Conservation (phyloP, 2,113 vertebrate genomes). For the Paramormyrops kingsleyae region DNA sequence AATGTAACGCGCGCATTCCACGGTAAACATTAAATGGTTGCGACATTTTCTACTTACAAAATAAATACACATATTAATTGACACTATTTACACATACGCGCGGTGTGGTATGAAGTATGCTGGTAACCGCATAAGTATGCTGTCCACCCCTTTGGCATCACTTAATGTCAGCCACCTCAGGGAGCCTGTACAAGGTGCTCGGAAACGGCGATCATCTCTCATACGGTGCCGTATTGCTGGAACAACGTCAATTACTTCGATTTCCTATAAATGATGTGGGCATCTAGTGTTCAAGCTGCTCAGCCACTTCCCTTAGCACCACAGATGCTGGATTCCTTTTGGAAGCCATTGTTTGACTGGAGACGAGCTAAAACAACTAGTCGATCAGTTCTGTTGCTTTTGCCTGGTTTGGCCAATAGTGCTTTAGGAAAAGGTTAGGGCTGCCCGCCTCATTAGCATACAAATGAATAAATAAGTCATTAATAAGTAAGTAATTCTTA, state of each 20-base stretch:
- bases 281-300: not conserved
- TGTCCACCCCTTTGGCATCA: not conserved
- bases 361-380: not conserved
- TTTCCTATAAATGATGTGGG: not conserved
- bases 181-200: not conserved
- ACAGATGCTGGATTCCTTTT: not conserved
- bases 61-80: not conserved
- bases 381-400: not conserved
- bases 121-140: not conserved
- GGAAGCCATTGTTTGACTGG: not conserved
- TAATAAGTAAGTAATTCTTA: not conserved
- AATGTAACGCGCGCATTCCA: not conserved
- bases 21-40: not conserved
- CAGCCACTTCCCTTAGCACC: not conserved
- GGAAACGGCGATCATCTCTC: not conserved
- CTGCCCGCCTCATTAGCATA: not conserved
- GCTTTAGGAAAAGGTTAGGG: not conserved
- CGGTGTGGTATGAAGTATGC: not conserved
- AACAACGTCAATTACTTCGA: not conserved
- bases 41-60: not conserved
- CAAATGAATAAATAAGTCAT: not conserved
- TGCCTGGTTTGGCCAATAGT: not conserved
- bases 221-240: not conserved
- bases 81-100: too few relatives aligned
- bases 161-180: not conserved